phyloP scores from a whole-genome alignment of 2,797 vertebrate genomes.

The Cyprinella venusta region DNA sequence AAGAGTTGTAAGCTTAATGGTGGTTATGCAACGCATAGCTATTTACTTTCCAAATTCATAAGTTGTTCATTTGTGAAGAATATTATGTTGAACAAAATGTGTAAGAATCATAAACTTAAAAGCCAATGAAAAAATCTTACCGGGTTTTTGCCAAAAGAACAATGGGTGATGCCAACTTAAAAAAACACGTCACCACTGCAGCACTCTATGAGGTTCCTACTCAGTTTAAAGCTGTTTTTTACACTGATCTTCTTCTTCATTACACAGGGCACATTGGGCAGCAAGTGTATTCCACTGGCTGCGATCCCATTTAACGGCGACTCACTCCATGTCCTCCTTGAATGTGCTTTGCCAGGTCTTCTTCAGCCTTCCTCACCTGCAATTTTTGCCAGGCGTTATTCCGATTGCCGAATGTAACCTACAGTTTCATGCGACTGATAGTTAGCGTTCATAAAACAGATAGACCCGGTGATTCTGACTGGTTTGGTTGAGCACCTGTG shows the following conservation, averaged over 20 bases:
- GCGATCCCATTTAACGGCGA: not conserved
- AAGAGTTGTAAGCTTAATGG: not conserved
- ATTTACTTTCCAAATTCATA: not conserved
- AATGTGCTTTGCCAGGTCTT: not conserved
- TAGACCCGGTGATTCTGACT: not conserved
- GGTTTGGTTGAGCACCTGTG: not conserved
- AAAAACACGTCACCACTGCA: not conserved
- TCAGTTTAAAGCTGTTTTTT: not conserved
- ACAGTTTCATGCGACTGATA: not conserved
- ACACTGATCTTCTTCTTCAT: not conserved
- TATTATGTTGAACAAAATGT: not conserved
- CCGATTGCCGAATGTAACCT: not conserved
- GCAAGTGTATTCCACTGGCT: not conserved
- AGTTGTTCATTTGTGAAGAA: not conserved
- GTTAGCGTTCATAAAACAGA: not conserved
- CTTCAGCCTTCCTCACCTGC: not conserved
- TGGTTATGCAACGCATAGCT: not conserved
- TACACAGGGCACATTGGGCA: not conserved
- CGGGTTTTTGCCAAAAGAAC: not conserved
- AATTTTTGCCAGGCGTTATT: not conserved
- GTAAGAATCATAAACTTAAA: not conserved
- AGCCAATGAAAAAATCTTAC: not conserved
- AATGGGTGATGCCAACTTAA: not conserved
- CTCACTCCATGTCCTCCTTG: not conserved
- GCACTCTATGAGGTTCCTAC: not conserved